A percentile compares a stretch with the other conserved stretches of the same genome.
These are phyloP conservation scores for Upupa epops DNA, from an alignment of 2,113 vertebrate genomes.

Conservation along the genomic window DNA sequence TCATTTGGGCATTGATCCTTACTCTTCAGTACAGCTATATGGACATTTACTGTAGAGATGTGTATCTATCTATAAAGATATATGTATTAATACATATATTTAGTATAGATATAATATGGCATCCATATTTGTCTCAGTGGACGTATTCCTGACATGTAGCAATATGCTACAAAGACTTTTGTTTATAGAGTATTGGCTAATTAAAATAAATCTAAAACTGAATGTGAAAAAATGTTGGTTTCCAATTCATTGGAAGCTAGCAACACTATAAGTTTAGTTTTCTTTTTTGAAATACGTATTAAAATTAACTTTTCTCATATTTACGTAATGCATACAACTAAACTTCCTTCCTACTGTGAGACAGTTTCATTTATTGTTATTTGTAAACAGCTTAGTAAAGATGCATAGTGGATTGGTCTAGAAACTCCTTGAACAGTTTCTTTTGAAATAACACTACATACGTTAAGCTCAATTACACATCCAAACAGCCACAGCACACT, in stretches of 20 bases:
- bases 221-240: conserved; percentile 72
- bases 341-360: conserved; percentile 81
- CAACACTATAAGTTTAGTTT: conserved; percentile 73
- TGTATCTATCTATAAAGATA: too few relatives aligned
- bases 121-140: conserved; percentile 9
- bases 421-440: conserved; percentile 85
- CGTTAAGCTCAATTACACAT: conserved; percentile 87
- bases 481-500: conserved; percentile 86
- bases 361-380: conserved; percentile 83
- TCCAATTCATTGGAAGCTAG: conserved; percentile 61
- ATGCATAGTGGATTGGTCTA: conserved; percentile 78
- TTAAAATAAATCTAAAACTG: conserved; percentile 75
- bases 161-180: conserved; percentile 16
- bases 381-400: conserved; percentile 81
- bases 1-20: conserved; percentile 4
- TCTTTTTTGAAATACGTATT: conserved; percentile 75
- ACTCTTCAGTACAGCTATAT: neutral
- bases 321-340: conserved; percentile 78
- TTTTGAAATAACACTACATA: conserved; percentile 86
- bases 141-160: conserved; percentile 4
- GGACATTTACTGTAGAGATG: too few relatives aligned
- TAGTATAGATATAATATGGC: neutral
- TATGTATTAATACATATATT: too few relatives aligned
- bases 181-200: conserved; percentile 57
- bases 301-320: conserved; percentile 79